Evolutionary conservation across 2,797 vertebrate species (phyloP), one percentile per base, ranked within the genome.

Genomic region (Bufotes viridis): DNA sequence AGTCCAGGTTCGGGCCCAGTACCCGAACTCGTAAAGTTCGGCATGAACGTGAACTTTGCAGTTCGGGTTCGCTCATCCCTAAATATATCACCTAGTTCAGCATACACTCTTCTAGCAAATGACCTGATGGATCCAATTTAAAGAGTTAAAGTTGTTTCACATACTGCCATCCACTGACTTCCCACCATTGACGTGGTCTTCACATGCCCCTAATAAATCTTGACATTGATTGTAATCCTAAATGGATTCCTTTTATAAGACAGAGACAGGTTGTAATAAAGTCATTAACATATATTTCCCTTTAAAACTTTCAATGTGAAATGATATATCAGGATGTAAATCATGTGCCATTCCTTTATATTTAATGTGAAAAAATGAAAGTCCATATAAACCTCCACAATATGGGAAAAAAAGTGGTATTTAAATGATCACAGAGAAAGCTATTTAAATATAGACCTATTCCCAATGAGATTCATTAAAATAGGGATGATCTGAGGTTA

Each of bases 381-480:
- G 82, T 75, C 26, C 72, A 78, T 69, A 78, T 87, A 70, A 79
- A 60, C 51, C 24, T 79, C 75, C 34, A 11, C 24, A 70, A 70
- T 76, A 65, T 78, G 70, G 60, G 26, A 75, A 87, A 88, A 72
- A 75, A 87, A 88, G 63, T 79, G 70, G 49, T 87, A 87, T 83
- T 87, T 87, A 82, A 87, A 55, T n/a, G 34, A 70, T 79, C 81
- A 78, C 17, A 69, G 81, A 87, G 76, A 26, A 87, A 81, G 78
- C 65, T 82, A 79, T 69, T 88, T 84, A 84, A 88, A 88, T 75
- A 53, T 72, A 88, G 87, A 78, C 87, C 74, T 84, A 84, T 88
- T 84, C 81, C 80, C 87, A 87, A 58, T 15, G 87, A 58, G 86
- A 65, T 75, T 78, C 87, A 83, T 87, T 87, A 87, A 67, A 76